Base-by-base conservation (phyloP, 1,140 invertebrate genomes). In the Magallana angulata region DNA sequence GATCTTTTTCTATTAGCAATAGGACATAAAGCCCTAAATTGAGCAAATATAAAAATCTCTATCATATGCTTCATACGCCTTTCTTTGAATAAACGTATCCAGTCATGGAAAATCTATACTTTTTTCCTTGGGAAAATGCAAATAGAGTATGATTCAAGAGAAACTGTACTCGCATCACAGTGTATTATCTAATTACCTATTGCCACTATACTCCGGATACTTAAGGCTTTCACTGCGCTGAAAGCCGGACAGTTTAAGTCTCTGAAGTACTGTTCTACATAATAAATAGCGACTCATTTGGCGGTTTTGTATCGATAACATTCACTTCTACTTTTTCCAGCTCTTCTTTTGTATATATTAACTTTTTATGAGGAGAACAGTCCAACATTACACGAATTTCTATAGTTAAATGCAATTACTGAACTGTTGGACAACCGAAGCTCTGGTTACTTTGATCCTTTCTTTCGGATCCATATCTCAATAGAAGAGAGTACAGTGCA, bases 131-230 rank as follows among this genome's bases (percentile, higher is more conserved):
- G 68, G 24, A 48, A 76, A 76, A 76, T 76, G 68, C 68, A 76
- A 76, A 76, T 76, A 76, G 12, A n/a, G 68, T 30, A 76, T 30
- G 24, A 76, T 76, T 76, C 36, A 12, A 30, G 68, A 30, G 36
- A 4, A 76, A 30, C 68, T 3, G 18, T 76, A 36, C 68, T 76
- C 8, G 36, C 24, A 76, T 76, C 68, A 76, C 30, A 30, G 68
- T 76, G 24, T 76, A 30, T 76, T 76, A 76, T 76, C 24, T 11
- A 76, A 76, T 76, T 18, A 76, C 68, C 68, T 76, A 76, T 76
- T 76, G 36, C 30, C 9, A 12, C 24, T 12, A 76, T 24, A 30
- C 18, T 12, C 36, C 6, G 68, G 68, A 18, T 30, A 76, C 24
- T 30, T 30, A 76, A 30, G 8, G 30, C 36, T 12, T 76, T 76